These are phyloP conservation scores for Leptopterna dolabrata DNA, from an alignment of 2,888 invertebrate species.

Conservation along the genomic window DNA sequence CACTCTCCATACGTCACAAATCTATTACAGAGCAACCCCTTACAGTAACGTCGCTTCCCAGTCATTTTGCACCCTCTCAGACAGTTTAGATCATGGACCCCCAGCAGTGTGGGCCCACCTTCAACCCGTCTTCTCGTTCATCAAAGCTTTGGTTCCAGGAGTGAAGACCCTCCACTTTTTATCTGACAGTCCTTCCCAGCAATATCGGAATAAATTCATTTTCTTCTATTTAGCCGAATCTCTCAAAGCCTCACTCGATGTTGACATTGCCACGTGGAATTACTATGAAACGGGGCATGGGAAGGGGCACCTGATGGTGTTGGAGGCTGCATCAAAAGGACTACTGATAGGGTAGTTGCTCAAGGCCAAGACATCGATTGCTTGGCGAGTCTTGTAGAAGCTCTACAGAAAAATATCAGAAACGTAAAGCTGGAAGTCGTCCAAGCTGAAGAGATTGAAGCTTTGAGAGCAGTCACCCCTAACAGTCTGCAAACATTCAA, in stretches of 20 bases:
- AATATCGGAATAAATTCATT: slow-evolving; percentile 22
- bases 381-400: background rate
- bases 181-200: slow-evolving; percentile 11
- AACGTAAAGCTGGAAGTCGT: background rate
- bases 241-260: slow-evolving; percentile 19
- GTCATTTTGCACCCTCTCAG: slow-evolving; percentile 26
- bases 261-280: too few species aligned
- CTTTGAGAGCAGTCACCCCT: background rate
- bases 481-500: background rate
- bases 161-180: background rate
- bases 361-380: background rate
- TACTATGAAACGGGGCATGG: too few species aligned
- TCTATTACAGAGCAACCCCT: background rate
- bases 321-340: background rate
- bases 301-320: background rate
- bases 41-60: background rate
- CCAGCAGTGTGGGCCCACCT: slow-evolving; percentile 32
- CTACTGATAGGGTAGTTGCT: background rate
- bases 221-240: background rate
- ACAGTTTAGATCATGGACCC: slow-evolving; percentile 23
- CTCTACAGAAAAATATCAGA: background rate
- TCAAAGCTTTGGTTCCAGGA: background rate
- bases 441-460: background rate
- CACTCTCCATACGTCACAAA: slow-evolving; percentile 13
- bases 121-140: background rate